These are phyloP conservation scores for Tuberolachnus salignus DNA, from an alignment of 2,888 invertebrate genomes.

Conservation along the genomic window DNA sequence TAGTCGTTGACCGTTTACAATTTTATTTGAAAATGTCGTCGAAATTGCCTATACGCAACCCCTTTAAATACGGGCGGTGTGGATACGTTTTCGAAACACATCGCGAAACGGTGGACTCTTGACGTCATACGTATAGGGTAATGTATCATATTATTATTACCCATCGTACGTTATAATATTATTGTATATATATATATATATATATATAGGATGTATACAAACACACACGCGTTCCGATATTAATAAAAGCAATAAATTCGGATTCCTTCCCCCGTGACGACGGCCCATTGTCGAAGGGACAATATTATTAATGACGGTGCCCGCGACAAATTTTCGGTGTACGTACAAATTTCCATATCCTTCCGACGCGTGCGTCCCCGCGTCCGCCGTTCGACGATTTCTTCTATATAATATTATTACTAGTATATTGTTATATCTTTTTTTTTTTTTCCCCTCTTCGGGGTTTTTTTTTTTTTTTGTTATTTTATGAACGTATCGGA, in stretches of 20 bases:
- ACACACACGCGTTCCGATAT: conserved; percentile 8
- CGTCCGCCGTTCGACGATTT: conserved; percentile 13
- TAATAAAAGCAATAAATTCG: conserved; percentile 51
- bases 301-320: conserved; percentile 53
- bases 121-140: neutral
- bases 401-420: too few species aligned
- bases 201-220: neutral
- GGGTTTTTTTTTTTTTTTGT: neutral
- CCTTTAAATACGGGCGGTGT: too few species aligned
- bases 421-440: neutral
- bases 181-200: too few species aligned
- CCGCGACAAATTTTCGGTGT: conserved; percentile 55
- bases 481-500: too few species aligned
- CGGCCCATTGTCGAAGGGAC: conserved; percentile 50
- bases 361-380: conserved; percentile 48
- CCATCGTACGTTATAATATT: neutral
- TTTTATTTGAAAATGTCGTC: too few species aligned
- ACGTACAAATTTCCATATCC: conserved; percentile 56
- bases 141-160: neutral
- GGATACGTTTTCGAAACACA: neutral
- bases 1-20: too few species aligned
- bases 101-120: too few species aligned
- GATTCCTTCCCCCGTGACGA: conserved; percentile 36
- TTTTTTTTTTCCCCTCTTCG: neutral
- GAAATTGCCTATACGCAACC: too few species aligned